Base-by-base conservation (phyloP, 2,888 invertebrate genomes). In the Synanthedon formicaeformis region DNA sequence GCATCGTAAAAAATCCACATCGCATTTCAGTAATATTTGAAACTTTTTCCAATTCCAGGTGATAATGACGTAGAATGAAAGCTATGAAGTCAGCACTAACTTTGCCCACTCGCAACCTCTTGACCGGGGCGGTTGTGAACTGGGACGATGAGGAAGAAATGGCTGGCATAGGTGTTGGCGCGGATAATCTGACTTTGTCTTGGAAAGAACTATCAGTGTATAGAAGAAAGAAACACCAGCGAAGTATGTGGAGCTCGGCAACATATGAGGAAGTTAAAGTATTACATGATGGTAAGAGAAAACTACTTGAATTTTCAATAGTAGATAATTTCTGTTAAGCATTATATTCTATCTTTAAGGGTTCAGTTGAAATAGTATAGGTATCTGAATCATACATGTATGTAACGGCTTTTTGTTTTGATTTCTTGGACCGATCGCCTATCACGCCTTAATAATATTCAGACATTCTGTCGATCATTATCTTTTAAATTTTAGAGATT, bases 121-220 rank as follows among this genome's bases (percentile, higher is more conserved):
- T 86, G 41, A 86, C 86, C 0, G 87, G 86, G 0, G 78, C 81
- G 10, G 68, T 84, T 12, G 84, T 86, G 18, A 84, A 84, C 66
- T 86, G 84, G 85, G 82, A 83, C 34, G 57, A 56, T 13, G 83
- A 85, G 18, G 84, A 83, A 48, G 84, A 85, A 52, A 59, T 82
- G 58, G 72, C 78, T 0, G 60, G 73, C 3, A 58, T 73, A 40
- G 76, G 73, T 0, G 84, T 82, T 55, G 69, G 58, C 6, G 81
- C 79, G 0, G 78, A 75, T 54, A 82, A 84, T 67, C 75, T 89
- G 41, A 88, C 87, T 0, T 63, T 89, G 40, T 70, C 89, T 0
- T 89, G 89, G 89, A 88, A 87, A 56, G 85, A 89, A 60, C 75
- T 89, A 0, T 88, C 87, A 0, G 88, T 89, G 1, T 88, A 86